Evolutionary conservation across 1,140 invertebrate species (phyloP), one percentile per base, ranked within the genome.

Genomic region (Drosophila elegans): DNA sequence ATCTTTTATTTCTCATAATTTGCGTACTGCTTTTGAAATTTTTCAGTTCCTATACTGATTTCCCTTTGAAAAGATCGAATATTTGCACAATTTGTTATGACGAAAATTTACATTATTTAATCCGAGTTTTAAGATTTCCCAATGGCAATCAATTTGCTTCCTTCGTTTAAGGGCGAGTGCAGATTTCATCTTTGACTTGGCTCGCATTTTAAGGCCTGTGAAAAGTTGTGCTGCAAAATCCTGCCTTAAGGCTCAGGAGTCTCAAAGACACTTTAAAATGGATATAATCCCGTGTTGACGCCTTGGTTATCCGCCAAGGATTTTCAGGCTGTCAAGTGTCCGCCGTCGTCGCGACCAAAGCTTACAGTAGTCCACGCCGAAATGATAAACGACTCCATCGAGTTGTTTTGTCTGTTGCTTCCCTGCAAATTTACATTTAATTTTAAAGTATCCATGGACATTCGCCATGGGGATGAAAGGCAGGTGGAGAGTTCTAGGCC

Each of bases 391-490:
- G 56, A 66, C 61, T 72, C n/a, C 25, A 1, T n/a, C 41, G 36
- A 39, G 51, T 62, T 41, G 9, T 11, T 29, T 21, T 45, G 64
- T 68, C 44, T 81, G 68, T 80, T 68, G 78, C 62, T 67, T 27
- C 29, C 44, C 55, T 34, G 59, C 60, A 78, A 75, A 78, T 82
- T 82, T 82, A 63, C 79, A 82, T 82, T 82, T 82, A 64, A 82
- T 74, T 82, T 80, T 71, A 80, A 80, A 80, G 64, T 52, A 45
- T 62, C 45, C 59, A 32, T 27, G 44, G n/a, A 10, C 63, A 49
- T 51, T 77, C 54, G 57, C 45, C 49, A 55, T 57, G 34, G 38
- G 34, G 46, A 29, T 9, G 55, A 39, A 27, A 45, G 49, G 52
- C 59, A 59, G 57, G 72, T 62, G 57, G 63, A 78, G 48, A 49